Evolutionary conservation across 2,888 invertebrate species (phyloP).

Genomic region (Frankliniella intonsa): DNA sequence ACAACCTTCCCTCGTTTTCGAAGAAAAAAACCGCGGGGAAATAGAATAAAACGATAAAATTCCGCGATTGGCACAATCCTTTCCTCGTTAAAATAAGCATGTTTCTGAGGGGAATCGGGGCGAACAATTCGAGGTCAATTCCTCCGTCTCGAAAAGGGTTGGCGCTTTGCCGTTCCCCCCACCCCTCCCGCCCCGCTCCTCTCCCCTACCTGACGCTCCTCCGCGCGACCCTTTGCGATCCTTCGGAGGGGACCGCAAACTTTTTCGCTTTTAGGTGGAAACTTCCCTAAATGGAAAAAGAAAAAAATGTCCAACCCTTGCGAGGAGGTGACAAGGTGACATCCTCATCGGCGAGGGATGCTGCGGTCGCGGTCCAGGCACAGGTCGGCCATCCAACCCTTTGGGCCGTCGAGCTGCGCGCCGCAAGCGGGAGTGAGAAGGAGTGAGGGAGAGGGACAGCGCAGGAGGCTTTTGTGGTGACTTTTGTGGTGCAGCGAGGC

Average conservation of each 20-base stretch:
- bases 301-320: background rate
- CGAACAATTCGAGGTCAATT: background rate
- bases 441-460: background rate
- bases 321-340: background rate
- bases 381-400: background rate
- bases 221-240: background rate
- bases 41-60: background rate
- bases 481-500: background rate
- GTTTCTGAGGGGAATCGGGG: background rate
- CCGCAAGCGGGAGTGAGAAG: background rate
- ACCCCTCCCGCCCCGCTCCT: too few relatives aligned
- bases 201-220: background rate
- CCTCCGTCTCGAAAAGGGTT: background rate
- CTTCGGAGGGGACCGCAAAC: background rate
- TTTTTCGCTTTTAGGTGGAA: background rate
- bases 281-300: background rate
- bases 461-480: conserved; percentile 2
- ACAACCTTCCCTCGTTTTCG: background rate
- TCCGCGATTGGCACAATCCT: background rate
- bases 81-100: conserved; percentile 9
- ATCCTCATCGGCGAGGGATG: background rate
- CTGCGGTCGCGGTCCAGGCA: background rate
- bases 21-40: background rate
- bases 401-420: background rate
- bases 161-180: background rate